Conservation (phyloP, 2,113 vertebrate species). For the Chaetodon trifascialis region DNA sequence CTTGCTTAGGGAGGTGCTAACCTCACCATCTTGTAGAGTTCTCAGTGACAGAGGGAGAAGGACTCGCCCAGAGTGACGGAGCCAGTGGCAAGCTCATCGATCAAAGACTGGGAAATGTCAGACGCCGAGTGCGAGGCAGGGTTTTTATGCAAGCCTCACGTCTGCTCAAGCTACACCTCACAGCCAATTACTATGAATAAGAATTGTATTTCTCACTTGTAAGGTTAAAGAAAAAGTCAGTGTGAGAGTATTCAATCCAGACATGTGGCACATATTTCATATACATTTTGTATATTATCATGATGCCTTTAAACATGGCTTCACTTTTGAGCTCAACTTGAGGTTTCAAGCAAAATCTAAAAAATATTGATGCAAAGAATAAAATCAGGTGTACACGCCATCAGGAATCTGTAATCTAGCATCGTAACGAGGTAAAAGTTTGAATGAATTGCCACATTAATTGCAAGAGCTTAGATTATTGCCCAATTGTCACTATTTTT, state of each 20-base stretch:
- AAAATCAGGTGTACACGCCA: no score
- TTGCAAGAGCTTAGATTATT: neutral
- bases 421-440: neutral
- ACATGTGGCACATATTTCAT: conserved; percentile 4
- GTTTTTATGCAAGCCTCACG: conserved; percentile 61
- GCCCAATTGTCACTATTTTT: no score
- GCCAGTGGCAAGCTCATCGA: conserved; percentile 78
- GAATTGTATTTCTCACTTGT: conserved; percentile 42
- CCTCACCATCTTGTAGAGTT: conserved; percentile 67
- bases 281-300: conserved; percentile 23
- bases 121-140: conserved; percentile 67
- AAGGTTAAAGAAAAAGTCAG: conserved; percentile 42
- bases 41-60: conserved; percentile 69
- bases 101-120: conserved; percentile 81
- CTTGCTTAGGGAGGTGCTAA: conserved; percentile 58
- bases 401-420: neutral
- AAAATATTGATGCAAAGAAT: neutral
- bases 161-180: conserved; percentile 57
- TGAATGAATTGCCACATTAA: neutral
- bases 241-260: conserved; percentile 34
- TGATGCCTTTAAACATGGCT: neutral
- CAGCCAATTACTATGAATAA: conserved; percentile 45
- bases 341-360: neutral
- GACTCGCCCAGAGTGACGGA: conserved; percentile 72
- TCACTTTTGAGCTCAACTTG: neutral